These are phyloP conservation scores for chimpanzee (Pan troglodytes) DNA, from an alignment of 2,113 vertebrate species.

Conservation along the genomic window DNA sequence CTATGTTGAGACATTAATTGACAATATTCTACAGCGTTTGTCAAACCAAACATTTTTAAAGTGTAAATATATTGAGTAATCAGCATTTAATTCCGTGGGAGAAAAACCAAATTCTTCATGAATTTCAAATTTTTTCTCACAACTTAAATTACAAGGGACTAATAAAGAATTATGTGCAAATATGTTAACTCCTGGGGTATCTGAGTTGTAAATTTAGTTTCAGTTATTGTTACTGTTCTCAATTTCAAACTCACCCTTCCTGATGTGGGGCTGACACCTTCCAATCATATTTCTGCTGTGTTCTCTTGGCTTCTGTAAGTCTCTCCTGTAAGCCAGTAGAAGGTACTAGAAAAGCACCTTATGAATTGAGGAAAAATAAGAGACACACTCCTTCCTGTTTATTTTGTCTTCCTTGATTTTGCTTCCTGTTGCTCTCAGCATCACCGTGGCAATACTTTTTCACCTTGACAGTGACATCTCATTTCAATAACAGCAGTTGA, in stretches of 20 bases:
- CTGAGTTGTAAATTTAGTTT: neutral
- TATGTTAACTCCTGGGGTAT: neutral
- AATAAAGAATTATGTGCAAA: neutral
- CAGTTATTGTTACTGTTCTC: neutral
- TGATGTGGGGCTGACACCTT: neutral
- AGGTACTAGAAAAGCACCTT: neutral
- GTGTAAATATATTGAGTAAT: neutral
- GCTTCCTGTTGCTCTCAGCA: neutral
- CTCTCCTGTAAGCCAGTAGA: neutral
- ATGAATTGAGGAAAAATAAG: neutral
- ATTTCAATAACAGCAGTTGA: neutral
- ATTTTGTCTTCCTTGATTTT: neutral
- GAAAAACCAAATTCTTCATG: neutral
- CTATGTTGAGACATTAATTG: neutral
- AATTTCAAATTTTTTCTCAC: neutral
- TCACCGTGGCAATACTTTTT: neutral
- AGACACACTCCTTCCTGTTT: neutral
- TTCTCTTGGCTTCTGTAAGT: neutral
- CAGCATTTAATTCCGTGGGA: neutral
- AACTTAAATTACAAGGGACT: neutral
- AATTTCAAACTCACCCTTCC: neutral
- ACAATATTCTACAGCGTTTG: neutral
- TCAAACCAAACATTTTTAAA: neutral
- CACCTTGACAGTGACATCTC: slow-evolving; percentile 1
- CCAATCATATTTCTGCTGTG: neutral